Evolutionary conservation across 2,797 vertebrate genomes (phyloP).

Genomic region (Hybognathus amarus): DNA sequence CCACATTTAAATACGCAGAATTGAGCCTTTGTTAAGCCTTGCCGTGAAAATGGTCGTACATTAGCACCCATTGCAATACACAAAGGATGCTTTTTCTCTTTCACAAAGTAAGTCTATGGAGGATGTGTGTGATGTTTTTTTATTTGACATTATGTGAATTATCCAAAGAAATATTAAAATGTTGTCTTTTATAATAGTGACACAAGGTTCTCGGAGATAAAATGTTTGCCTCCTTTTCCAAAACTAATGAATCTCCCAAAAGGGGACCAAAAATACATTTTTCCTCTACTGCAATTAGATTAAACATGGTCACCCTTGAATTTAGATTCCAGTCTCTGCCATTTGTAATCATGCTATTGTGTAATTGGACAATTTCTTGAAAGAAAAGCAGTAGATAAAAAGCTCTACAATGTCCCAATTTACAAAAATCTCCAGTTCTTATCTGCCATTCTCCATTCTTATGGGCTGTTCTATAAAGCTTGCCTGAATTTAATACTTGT

Average conservation of each 20-base stretch:
- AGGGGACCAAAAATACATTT: background rate
- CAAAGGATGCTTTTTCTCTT: background rate
- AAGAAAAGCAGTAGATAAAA: background rate
- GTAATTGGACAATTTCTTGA: background rate
- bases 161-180: background rate
- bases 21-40: background rate
- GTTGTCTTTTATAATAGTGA: background rate
- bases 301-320: background rate
- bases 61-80: background rate
- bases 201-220: background rate
- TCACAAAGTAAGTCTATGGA: background rate
- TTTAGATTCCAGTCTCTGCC: background rate
- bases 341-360: background rate
- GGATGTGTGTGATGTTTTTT: background rate
- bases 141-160: background rate
- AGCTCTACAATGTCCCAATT: background rate
- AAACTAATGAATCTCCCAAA: background rate
- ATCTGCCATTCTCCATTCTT: no score
- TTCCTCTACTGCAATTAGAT: background rate
- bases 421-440: background rate
- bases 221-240: background rate
- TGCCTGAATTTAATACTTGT: background rate
- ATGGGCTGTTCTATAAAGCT: background rate
- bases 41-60: background rate
- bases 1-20: background rate